These are phyloP conservation scores for Rallus crepitans DNA, from an alignment of 2,797 vertebrate genomes.

Conservation along the genomic window DNA sequence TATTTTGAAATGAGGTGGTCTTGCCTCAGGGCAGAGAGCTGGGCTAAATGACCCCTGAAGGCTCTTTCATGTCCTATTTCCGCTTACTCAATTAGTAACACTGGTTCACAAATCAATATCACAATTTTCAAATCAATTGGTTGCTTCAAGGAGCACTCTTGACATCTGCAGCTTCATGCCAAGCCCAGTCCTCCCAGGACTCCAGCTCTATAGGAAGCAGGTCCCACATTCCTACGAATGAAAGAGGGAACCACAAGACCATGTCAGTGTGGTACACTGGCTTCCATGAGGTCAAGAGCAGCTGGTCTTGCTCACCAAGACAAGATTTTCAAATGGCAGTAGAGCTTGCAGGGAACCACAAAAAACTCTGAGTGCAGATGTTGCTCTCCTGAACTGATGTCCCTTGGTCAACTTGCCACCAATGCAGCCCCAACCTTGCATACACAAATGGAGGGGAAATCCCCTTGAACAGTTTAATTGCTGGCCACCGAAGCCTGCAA, in stretches of 20 bases:
- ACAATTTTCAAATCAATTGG: conserved; percentile 3
- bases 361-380: neutral
- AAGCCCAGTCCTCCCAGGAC: neutral
- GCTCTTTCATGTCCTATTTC: neutral
- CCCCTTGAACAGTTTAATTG: neutral
- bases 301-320: neutral
- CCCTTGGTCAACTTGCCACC: neutral
- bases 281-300: neutral
- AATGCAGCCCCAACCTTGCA: neutral
- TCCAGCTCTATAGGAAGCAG: neutral
- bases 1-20: neutral
- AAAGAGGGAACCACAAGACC: neutral
- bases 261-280: neutral
- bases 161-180: rapidly evolving
- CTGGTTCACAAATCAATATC: neutral
- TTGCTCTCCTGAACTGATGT: neutral
- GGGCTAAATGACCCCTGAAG: neutral
- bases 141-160: neutral
- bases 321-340: neutral
- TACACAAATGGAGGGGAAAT: neutral
- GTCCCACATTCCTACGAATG: neutral
- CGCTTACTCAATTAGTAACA: neutral
- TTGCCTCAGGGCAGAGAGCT: neutral
- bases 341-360: neutral
- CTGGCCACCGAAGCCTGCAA: neutral